These are phyloP conservation scores for Atrichornis clamosus DNA, from an alignment of 2,113 vertebrate species.

Conservation along the genomic window DNA sequence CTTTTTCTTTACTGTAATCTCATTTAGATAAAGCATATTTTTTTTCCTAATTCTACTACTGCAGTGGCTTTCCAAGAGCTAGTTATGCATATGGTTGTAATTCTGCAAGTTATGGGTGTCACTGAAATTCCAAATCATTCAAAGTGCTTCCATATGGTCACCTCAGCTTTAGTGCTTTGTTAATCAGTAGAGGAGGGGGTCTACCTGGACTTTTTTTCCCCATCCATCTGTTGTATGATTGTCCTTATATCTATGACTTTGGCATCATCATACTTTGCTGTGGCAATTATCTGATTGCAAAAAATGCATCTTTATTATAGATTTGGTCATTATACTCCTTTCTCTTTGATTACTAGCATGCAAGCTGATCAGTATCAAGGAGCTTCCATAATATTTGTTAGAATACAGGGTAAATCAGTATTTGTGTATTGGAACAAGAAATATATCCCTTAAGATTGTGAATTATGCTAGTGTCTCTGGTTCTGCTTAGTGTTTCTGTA, in stretches of 20 bases:
- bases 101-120: background rate
- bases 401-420: background rate
- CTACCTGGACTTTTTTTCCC: background rate
- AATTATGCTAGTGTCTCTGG: background rate
- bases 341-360: background rate
- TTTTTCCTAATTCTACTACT: background rate
- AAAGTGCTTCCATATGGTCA: background rate
- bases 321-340: background rate
- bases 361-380: background rate
- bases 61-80: background rate
- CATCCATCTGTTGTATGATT: background rate
- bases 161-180: background rate
- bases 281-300: background rate
- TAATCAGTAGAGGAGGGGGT: background rate
- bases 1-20: background rate
- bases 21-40: background rate
- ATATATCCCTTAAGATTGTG: background rate
- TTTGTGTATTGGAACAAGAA: background rate
- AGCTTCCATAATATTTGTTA: background rate
- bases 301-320: background rate
- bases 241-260: background rate
- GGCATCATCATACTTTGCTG: background rate
- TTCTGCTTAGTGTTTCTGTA: background rate
- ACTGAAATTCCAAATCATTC: background rate
- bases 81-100: background rate